Conservation (phyloP, 2,888 invertebrate genomes). For the Mythimna impura region DNA sequence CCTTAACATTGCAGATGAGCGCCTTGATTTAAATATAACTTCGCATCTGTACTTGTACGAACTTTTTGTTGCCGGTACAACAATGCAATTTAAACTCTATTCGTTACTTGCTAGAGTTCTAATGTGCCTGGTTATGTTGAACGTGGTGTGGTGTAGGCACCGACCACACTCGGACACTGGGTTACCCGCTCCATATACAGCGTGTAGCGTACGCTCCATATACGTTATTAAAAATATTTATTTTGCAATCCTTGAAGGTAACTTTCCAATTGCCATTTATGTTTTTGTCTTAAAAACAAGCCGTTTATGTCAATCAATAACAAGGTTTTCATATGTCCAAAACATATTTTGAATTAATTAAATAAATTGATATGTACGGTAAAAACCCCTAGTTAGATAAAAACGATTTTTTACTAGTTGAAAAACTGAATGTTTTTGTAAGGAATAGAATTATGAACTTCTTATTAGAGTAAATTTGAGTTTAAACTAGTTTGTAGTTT, state of each 20-base stretch:
- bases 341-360: neutral
- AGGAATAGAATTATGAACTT: neutral
- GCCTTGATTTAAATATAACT: conserved; percentile 87
- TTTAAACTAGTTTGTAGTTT: neutral
- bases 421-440: neutral
- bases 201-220: conserved; percentile 59
- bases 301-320: conserved; percentile 2
- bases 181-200: conserved; percentile 73
- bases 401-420: neutral
- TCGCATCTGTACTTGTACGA: conserved; percentile 76
- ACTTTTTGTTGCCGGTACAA: conserved; percentile 69
- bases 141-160: conserved; percentile 38
- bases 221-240: conserved; percentile 63
- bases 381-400: neutral
- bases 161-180: conserved; percentile 72
- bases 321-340: neutral
- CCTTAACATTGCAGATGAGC: conserved; percentile 89
- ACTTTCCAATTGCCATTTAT: neutral
- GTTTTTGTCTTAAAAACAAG: neutral
- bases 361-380: neutral
- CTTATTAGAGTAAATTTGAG: neutral
- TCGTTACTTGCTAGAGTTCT: conserved; percentile 50
- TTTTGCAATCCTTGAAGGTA: conserved; percentile 53
- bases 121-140: conserved; percentile 27
- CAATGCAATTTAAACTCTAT: conserved; percentile 71